phyloP scores from a whole-genome alignment of 2,797 vertebrate species.

The Thalassophryne amazonica region DNA sequence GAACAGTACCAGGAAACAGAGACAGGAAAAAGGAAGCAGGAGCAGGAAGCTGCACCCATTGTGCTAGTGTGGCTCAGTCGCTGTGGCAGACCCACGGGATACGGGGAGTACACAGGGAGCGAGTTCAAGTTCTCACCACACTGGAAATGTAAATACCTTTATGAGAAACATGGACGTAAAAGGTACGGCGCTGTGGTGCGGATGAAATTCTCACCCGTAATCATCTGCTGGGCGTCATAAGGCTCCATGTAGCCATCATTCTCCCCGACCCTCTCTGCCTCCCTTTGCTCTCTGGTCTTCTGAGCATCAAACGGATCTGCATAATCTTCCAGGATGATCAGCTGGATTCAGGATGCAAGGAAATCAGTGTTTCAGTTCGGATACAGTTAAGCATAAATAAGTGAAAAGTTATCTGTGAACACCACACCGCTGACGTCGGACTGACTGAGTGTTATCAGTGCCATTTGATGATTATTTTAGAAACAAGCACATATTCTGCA shows the following conservation, averaged over 20 bases:
- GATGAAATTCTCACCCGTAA: slow-evolving; percentile 83
- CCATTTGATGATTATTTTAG: slow-evolving; percentile 29
- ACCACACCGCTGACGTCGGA: not conserved
- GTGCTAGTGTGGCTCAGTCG: slow-evolving; percentile 71
- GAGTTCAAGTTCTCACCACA: slow-evolving; percentile 31
- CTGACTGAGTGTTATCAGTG: slow-evolving; percentile 24
- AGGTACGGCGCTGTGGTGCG: no score
- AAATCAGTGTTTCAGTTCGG: not conserved
- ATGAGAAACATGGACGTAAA: no score
- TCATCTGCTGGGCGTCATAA: slow-evolving; percentile 96
- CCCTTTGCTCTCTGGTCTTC: slow-evolving; percentile 86
- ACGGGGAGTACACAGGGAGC: slow-evolving; percentile 37
- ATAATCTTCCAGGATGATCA: slow-evolving; percentile 94
- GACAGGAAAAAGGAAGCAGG: slow-evolving; percentile 87
- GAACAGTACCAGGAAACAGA: slow-evolving; percentile 86
- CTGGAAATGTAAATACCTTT: slow-evolving; percentile 33
- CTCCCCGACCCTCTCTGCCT: slow-evolving; percentile 86
- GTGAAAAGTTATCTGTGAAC: no score
- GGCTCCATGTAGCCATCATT: slow-evolving; percentile 98
- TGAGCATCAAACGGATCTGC: slow-evolving; percentile 94
- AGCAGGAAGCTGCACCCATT: slow-evolving; percentile 89
- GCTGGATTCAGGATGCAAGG: slow-evolving; percentile 57
- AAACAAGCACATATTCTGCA: no score
- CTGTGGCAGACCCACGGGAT: slow-evolving; percentile 64
- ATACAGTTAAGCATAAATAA: no score